Base-by-base conservation (phyloP, 2,113 vertebrate species). In the Climacteris rufus region DNA sequence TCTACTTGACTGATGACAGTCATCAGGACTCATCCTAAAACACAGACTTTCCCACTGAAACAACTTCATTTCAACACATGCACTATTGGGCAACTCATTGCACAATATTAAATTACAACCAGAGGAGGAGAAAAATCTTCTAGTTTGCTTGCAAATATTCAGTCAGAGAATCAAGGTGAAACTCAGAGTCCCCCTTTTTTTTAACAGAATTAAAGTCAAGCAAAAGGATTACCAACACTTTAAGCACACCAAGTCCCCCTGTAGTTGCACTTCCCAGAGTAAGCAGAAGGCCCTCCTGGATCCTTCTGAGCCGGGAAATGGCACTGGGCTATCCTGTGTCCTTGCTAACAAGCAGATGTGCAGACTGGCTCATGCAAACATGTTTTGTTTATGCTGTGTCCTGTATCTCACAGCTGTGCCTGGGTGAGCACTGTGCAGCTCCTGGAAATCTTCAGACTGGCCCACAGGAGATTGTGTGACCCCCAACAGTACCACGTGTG, bases 91-190 rank as follows among this genome's bases (percentile, higher is more conserved):
- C 76, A 96, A 96, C n/a, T 50, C 31, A 63, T 90, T 96, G 85
- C 87, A 93, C 93, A 96, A 91, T 35, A 74, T 27, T 93, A 69
- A 94, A 95, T 95, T 89, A 80, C 71, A 94, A 83, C 78, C 87
- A 93, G 75, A 96, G 66, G 60, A 84, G 20, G 11, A 88, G 44
- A 91, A 95, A 80, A 61, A 82, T 85, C 70, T 16, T 83, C 77
- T 80, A n/a, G 69, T 50, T 72, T 40, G 45, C 52, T 75, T 75
- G 49, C 19, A 82, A 84, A 79, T 65, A 81, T 4, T 83, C 86
- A 20, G 16, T 31, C 30, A 79, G n/a, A 86, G 37, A 93, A 94
- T 23, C 68, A 79, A 95, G 61, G 57, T 79, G 65, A 85, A 94
- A 83, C 0, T 20, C 20, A 44, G 39, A 35, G 31, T 61, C 14